Conservation (phyloP, 2,113 vertebrate genomes). For the Corapipo altera region DNA sequence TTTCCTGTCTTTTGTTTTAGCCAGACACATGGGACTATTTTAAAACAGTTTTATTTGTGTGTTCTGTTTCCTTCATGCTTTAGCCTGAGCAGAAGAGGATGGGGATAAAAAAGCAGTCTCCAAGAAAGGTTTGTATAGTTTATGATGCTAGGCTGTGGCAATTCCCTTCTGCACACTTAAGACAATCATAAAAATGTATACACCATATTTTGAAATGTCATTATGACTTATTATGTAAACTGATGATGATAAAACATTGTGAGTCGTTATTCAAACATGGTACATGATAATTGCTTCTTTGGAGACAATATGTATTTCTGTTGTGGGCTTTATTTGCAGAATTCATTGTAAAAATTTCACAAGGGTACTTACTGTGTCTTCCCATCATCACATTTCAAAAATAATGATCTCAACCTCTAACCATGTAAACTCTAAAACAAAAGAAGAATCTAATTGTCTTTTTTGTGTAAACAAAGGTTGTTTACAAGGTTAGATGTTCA, state of each 20-base stretch:
- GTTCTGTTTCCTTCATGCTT: slow-evolving; percentile 41
- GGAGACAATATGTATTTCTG: not conserved
- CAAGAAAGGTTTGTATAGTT: slow-evolving; percentile 22
- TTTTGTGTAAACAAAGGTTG: not conserved
- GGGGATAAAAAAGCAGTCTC: not conserved
- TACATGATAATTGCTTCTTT: slow-evolving; percentile 1
- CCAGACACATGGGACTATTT: slow-evolving; percentile 21
- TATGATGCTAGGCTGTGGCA: not conserved
- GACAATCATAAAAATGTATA: not conserved
- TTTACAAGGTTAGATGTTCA: not conserved
- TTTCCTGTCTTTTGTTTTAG: slow-evolving; percentile 57
- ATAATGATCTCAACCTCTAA: slow-evolving; percentile 23
- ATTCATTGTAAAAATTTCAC: slow-evolving; percentile 27
- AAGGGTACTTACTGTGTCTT: not conserved
- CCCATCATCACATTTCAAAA: slow-evolving; percentile 2
- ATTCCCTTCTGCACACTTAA: slow-evolving; percentile 20
- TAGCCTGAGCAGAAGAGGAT: slow-evolving; percentile 33
- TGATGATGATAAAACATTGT: not conserved
- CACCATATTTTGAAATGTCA: slow-evolving; percentile 4
- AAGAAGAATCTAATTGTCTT: slow-evolving; percentile 14
- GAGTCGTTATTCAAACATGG: not conserved
- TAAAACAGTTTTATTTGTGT: slow-evolving; percentile 41
- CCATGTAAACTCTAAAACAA: slow-evolving; percentile 30
- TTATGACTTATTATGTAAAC: slow-evolving; percentile 31
- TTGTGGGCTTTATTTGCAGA: slow-evolving; percentile 5